phyloP scores from a whole-genome alignment of 2,888 invertebrate genomes.

The Chaitophorus viminalis region DNA sequence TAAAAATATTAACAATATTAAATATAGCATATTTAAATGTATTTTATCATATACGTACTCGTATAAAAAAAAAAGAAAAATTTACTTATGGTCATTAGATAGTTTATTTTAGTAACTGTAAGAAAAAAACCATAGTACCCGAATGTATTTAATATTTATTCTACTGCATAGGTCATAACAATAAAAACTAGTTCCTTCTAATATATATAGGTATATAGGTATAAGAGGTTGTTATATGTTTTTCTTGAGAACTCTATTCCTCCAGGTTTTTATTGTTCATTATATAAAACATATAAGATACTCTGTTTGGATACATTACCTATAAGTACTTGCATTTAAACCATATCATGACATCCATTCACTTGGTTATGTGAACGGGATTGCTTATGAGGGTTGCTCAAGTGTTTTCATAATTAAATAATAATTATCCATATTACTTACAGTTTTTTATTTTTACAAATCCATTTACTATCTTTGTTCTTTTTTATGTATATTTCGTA shows the following conservation, averaged over 20 bases:
- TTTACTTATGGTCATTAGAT: background rate
- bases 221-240: background rate
- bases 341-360: background rate
- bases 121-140: no score
- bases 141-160: no score
- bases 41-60: no score
- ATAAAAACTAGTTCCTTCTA: background rate
- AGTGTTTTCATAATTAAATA: slow-evolving; percentile 2
- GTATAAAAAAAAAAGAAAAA: no score
- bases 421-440: background rate
- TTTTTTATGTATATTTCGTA: background rate
- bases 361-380: slow-evolving; percentile 2
- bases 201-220: background rate
- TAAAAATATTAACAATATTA: background rate
- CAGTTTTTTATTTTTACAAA: background rate
- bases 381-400: background rate
- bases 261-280: slow-evolving; percentile 25
- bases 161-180: background rate
- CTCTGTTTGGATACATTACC: background rate
- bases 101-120: background rate
- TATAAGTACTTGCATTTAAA: no score
- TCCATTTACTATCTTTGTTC: background rate
- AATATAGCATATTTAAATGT: no score
- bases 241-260: background rate
- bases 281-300: background rate